Percentiles rank a stretch among this genome's conserved stretches.
These are phyloP conservation scores for Scartelaos histophorus DNA, from an alignment of 2,113 vertebrate genomes.

Conservation along the genomic window DNA sequence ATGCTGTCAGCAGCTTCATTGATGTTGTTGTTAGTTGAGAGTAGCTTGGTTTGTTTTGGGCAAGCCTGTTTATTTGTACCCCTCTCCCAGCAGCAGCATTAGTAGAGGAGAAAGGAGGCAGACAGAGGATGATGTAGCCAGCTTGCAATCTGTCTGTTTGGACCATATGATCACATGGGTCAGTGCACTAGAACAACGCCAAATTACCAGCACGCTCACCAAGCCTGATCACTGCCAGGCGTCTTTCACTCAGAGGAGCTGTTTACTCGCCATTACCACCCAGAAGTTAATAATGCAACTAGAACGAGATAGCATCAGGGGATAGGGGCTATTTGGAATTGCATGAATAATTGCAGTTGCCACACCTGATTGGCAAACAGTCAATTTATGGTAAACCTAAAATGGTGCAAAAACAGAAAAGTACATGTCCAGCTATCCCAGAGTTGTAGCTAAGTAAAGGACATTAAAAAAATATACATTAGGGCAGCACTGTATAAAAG, in stretches of 20 bases:
- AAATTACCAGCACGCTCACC: slow-evolving; percentile 11
- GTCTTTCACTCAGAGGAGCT: slow-evolving; percentile 11
- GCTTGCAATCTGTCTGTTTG: slow-evolving; percentile 36
- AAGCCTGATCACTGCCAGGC: slow-evolving; percentile 33
- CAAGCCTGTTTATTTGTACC: slow-evolving; percentile 10
- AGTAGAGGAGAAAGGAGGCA: slow-evolving; percentile 5
- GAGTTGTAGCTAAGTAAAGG: no score
- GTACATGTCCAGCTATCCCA: no score
- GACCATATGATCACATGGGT: slow-evolving; percentile 49
- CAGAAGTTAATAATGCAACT: slow-evolving; percentile 6
- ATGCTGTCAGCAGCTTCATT: slow-evolving; percentile 58
- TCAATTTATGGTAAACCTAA: not conserved
- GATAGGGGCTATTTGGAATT: not conserved
- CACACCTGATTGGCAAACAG: not conserved
- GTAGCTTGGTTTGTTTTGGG: slow-evolving; percentile 44
- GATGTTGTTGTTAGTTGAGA: slow-evolving; percentile 40
- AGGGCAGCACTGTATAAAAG: not conserved
- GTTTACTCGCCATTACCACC: slow-evolving; percentile 9
- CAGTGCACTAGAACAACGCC: slow-evolving; percentile 63
- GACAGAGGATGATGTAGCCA: slow-evolving; percentile 36
- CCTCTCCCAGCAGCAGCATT: slow-evolving; percentile 39
- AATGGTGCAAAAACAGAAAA: not conserved
- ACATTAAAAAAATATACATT: no score
- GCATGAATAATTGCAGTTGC: slow-evolving; percentile 9
- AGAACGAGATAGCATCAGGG: not conserved